A percentile compares a stretch with the other conserved stretches of the same genome.
Conservation (phyloP, 2,797 vertebrate genomes). For the Pseudopleuronectes americanus region DNA sequence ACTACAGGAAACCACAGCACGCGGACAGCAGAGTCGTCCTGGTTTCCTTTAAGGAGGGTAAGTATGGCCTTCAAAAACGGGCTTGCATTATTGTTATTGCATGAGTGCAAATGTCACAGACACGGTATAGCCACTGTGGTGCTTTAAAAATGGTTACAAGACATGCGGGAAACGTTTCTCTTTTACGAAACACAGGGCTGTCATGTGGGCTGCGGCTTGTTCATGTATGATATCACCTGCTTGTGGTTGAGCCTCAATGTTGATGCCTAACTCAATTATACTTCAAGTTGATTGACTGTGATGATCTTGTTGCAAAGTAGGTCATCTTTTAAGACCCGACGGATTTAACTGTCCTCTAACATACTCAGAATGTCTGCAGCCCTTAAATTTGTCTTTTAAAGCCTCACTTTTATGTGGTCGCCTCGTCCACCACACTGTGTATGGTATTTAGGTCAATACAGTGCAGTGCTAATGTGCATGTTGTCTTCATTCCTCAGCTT, state of each 20-base stretch:
- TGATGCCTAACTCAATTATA: constrained; percentile 21
- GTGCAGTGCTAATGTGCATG: constrained; percentile 61
- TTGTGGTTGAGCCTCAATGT: constrained; percentile 44
- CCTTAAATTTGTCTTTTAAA: constrained; percentile 61
- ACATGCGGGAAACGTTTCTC: constrained; percentile 1
- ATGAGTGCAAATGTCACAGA: constrained; percentile 34
- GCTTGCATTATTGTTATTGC: constrained; percentile 34
- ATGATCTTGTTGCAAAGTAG: constrained; percentile 38
- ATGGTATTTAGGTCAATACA: constrained; percentile 41
- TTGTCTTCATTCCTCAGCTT: constrained; percentile 49
- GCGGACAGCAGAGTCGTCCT: constrained; percentile 86
- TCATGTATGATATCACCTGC: constrained; percentile 42
- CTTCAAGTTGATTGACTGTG: constrained; percentile 38
- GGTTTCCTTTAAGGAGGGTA: constrained; percentile 92
- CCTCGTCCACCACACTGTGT: constrained; percentile 55
- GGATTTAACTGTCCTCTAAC: constrained; percentile 37
- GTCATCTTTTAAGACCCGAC: constrained; percentile 32
- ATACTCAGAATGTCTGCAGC: constrained; percentile 52
- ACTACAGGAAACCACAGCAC: constrained; percentile 88
- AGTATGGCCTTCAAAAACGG: constrained; percentile 64
- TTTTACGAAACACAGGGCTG: constrained; percentile 27
- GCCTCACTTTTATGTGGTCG: constrained; percentile 49
- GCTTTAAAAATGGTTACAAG: constrained; percentile 35
- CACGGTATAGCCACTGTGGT: constrained; percentile 1
- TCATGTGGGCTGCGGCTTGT: constrained; percentile 41